phyloP scores from a whole-genome alignment of 2,113 vertebrate species.

The Myotis davidii region DNA sequence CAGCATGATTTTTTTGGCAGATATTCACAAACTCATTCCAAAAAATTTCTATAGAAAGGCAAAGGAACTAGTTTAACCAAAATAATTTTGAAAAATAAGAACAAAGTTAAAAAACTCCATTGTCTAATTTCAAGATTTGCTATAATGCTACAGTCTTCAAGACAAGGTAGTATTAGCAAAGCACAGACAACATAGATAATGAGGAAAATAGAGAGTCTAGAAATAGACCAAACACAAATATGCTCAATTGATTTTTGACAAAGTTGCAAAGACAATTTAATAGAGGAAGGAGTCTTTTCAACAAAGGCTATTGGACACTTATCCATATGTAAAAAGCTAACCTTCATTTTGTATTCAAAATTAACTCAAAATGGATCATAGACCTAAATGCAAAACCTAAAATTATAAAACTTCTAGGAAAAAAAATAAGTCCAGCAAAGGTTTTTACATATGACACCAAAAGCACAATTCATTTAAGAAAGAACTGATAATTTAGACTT shows the following conservation, averaged over 20 bases:
- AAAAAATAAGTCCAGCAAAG: not conserved
- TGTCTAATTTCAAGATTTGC: not conserved
- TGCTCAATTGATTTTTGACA: not conserved
- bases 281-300: not conserved
- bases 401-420: not conserved
- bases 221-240: not conserved
- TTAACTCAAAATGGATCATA: not conserved
- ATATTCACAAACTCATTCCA: not conserved
- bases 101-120: not conserved
- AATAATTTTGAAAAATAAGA: slow-evolving; percentile 11
- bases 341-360: not conserved
- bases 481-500: not conserved
- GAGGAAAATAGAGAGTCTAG: not conserved
- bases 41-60: not conserved
- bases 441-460: not conserved
- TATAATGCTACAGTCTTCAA: not conserved
- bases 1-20: not conserved
- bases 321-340: not conserved
- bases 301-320: not conserved
- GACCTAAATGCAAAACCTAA: not conserved
- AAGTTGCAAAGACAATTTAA: not conserved
- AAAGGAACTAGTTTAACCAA: slow-evolving; percentile 20
- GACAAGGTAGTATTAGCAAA: not conserved
- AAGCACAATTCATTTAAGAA: not conserved
- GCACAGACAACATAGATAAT: not conserved